A percentile compares a stretch with the other conserved stretches of the same genome.
Conservation (phyloP, 2,888 invertebrate species). For the Meteorus cinctellus region DNA sequence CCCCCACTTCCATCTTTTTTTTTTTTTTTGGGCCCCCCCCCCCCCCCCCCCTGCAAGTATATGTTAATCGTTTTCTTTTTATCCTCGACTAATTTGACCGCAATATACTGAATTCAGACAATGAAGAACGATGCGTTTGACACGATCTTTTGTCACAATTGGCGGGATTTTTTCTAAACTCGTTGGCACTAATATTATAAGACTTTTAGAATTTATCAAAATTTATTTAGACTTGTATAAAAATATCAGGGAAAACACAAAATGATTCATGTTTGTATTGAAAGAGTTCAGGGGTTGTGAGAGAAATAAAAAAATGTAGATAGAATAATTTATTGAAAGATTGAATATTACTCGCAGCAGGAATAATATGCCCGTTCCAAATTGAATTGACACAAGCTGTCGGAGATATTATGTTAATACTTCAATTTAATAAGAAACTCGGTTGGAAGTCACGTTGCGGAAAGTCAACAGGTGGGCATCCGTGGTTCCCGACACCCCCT, state of each 20-base stretch:
- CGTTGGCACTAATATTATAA: too few relatives aligned
- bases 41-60: constrained; percentile 51
- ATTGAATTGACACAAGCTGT: constrained; percentile 45
- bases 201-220: too few relatives aligned
- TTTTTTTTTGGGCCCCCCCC: too few relatives aligned
- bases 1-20: too few relatives aligned
- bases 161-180: neutral
- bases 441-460: constrained; percentile 63
- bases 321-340: neutral
- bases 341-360: constrained; percentile 6
- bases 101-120: constrained; percentile 64
- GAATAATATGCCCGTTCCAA: neutral
- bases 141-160: constrained; percentile 30
- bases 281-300: too few relatives aligned
- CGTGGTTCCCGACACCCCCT: constrained; percentile 65
- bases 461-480: constrained; percentile 73
- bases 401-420: constrained; percentile 56
- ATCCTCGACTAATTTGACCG: constrained; percentile 63
- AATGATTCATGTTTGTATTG: too few relatives aligned
- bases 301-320: neutral
- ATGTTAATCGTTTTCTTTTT: constrained; percentile 64
- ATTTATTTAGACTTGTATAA: too few relatives aligned
- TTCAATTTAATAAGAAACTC: constrained; percentile 56
- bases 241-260: too few relatives aligned
- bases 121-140: constrained; percentile 53